Conservation (phyloP, 1,140 invertebrate genomes). For the Aphelenchoides fujianensis region DNA sequence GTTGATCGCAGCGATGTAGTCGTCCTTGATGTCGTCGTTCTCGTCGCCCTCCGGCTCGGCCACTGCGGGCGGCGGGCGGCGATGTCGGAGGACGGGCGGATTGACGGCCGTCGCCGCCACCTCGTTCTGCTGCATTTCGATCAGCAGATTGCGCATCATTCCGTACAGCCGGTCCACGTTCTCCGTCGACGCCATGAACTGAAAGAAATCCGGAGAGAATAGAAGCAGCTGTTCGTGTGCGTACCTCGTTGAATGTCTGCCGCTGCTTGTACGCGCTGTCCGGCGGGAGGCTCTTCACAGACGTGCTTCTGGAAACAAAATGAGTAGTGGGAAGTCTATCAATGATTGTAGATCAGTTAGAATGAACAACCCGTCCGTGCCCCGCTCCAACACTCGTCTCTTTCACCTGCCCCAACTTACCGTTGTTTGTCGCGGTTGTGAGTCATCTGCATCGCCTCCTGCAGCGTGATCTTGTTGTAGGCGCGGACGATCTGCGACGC, state of each 20-base stretch:
- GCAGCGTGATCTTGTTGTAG: conserved; percentile 53
- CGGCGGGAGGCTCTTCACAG: conserved; percentile 18
- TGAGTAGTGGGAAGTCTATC: no score
- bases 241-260: neutral
- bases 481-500: conserved; percentile 49
- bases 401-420: neutral
- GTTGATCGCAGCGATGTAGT: conserved; percentile 25
- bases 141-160: conserved; percentile 40
- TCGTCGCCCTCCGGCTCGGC: neutral
- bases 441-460: conserved; percentile 50
- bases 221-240: no score
- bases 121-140: conserved; percentile 6
- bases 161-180: conserved; percentile 37
- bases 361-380: neutral
- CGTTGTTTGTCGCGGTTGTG: neutral
- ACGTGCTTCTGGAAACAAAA: conserved; percentile 12
- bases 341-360: no score
- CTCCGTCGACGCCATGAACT: conserved; percentile 39
- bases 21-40: conserved; percentile 33
- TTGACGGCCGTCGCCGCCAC: conserved; percentile 23
- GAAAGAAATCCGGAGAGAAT: neutral
- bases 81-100: conserved; percentile 22
- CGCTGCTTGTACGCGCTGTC: neutral
- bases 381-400: neutral
- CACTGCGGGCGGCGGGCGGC: neutral